phyloP scores from a whole-genome alignment of 1,140 invertebrate genomes.

The Lepeophtheirus salmonis region DNA sequence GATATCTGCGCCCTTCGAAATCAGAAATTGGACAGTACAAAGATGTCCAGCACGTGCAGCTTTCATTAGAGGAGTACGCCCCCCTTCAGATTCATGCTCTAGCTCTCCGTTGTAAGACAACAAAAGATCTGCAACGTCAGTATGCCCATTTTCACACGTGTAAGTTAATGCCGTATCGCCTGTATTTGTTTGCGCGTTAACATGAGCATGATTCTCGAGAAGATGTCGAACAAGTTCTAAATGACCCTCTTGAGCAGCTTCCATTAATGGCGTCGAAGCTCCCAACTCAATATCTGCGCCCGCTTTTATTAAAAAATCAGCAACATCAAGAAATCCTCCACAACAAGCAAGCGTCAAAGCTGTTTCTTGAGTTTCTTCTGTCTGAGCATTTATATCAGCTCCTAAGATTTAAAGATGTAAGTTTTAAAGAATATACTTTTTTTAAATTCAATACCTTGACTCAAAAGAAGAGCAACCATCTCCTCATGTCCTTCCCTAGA shows the following conservation, averaged over 20 bases:
- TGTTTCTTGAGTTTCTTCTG: constrained; percentile 94
- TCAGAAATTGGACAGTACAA: constrained; percentile 90
- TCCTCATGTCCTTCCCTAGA: constrained; percentile 87
- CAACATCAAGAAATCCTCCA: constrained; percentile 91
- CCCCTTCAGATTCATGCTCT: constrained; percentile 82
- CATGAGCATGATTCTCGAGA: constrained; percentile 62
- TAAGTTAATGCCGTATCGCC: constrained; percentile 93
- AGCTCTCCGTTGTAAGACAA: constrained; percentile 70
- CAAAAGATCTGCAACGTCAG: constrained; percentile 74
- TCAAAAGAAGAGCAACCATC: constrained; percentile 83
- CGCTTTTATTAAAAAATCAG: constrained; percentile 81
- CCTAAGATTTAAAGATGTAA: constrained; percentile 32
- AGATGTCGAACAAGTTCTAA: constrained; percentile 73
- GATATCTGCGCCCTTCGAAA: constrained; percentile 81
- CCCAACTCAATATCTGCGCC: constrained; percentile 88
- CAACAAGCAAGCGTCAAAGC: constrained; percentile 90
- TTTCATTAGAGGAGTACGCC: constrained; percentile 55
- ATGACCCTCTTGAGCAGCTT: constrained; percentile 92
- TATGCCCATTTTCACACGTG: constrained; percentile 89
- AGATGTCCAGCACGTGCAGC: constrained; percentile 95
- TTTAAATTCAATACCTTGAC: constrained; percentile 42
- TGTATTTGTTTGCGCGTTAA: constrained; percentile 74
- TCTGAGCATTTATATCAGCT: constrained; percentile 92
- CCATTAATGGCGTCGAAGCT: constrained; percentile 92
- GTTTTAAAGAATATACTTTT: constrained; percentile 2